These are phyloP conservation scores for Odontomyia ornata DNA, from an alignment of 2,888 invertebrate genomes.

Conservation along the genomic window DNA sequence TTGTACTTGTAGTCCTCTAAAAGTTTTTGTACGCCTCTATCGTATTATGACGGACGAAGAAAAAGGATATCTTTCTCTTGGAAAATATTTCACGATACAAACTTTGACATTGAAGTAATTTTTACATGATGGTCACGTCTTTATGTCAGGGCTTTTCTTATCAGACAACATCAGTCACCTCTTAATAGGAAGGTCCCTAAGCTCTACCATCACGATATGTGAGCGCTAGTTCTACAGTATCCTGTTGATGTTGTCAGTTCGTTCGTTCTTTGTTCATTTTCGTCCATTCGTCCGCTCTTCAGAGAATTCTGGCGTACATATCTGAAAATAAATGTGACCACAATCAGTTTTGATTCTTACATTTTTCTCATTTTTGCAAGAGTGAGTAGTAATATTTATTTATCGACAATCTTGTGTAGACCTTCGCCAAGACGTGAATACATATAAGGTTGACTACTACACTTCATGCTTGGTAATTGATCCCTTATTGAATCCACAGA, in stretches of 20 bases:
- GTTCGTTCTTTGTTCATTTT: neutral
- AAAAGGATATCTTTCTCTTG: constrained; percentile 11
- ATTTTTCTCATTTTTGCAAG: neutral
- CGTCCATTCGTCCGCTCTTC: neutral
- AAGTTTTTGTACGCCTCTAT: constrained; percentile 12
- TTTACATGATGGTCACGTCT: constrained; percentile 45
- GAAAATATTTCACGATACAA: constrained; percentile 33
- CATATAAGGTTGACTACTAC: neutral
- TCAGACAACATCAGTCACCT: constrained; percentile 45
- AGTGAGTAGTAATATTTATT: neutral
- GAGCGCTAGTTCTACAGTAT: neutral
- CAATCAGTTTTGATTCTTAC: constrained; percentile 17
- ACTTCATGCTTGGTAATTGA: neutral
- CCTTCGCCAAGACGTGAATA: neutral
- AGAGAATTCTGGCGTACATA: neutral
- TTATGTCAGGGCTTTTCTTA: constrained; percentile 44
- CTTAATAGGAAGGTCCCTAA: constrained; percentile 35
- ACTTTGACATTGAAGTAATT: constrained; percentile 42
- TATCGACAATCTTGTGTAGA: neutral
- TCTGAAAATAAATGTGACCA: constrained; percentile 21
- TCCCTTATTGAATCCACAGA: constrained; percentile 12
- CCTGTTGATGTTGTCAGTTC: constrained; percentile 26
- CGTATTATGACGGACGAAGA: neutral
- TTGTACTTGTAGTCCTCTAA: neutral
- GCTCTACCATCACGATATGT: neutral